A percentile compares a stretch with the other conserved stretches of the same genome.
Evolutionary conservation across 1,140 invertebrate genomes (phyloP).

Genomic region (Eufriesea mexicana): DNA sequence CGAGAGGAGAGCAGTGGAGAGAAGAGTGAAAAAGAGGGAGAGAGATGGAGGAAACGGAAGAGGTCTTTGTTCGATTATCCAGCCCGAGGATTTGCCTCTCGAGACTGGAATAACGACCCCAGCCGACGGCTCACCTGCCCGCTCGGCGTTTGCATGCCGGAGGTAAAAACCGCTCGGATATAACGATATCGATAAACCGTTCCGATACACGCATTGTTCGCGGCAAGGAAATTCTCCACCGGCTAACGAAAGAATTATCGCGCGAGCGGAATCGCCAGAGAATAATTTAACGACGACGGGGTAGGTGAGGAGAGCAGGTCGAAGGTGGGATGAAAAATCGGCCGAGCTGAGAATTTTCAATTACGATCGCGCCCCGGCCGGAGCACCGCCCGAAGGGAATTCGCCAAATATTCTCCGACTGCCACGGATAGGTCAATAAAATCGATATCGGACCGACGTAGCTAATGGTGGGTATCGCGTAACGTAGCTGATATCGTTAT

Average conservation of each 20-base stretch:
- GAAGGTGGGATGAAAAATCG: slow-evolving; percentile 38
- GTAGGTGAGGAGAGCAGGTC: too few species aligned
- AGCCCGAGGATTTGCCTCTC: not conserved
- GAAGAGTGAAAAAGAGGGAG: not conserved
- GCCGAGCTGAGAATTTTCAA: slow-evolving; percentile 29
- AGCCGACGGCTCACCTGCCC: not conserved
- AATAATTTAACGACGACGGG: not conserved
- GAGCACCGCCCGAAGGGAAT: slow-evolving; percentile 14
- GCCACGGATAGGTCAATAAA: slow-evolving; percentile 33
- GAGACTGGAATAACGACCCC: slow-evolving; percentile 3
- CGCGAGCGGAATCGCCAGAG: not conserved
- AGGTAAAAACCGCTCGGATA: not conserved
- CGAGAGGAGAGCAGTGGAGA: not conserved
- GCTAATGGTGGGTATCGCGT: slow-evolving; percentile 63
- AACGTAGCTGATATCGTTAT: slow-evolving; percentile 65
- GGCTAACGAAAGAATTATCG: not conserved
- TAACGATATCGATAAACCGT: slow-evolving; percentile 33
- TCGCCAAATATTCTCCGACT: slow-evolving; percentile 41
- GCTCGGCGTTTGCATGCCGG: not conserved
- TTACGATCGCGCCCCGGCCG: not conserved
- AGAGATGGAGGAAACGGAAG: too few species aligned
- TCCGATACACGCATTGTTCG: not conserved
- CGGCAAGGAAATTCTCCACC: not conserved
- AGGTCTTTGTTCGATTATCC: not conserved
- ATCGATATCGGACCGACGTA: slow-evolving; percentile 58